phyloP scores from a whole-genome alignment of 1,140 invertebrate species.

The Pogonomyrmex barbatus region DNA sequence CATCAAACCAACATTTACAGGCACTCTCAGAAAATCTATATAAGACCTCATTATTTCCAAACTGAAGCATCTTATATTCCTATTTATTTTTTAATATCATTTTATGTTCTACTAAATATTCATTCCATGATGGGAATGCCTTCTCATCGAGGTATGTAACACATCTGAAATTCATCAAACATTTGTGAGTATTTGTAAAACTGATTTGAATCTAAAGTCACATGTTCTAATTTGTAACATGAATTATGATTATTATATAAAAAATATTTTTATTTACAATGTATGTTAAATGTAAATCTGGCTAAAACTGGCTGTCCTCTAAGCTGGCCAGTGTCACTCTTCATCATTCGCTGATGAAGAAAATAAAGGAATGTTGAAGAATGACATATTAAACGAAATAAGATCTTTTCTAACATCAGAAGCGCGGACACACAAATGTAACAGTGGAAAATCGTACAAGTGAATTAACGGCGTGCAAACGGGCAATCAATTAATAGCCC shows the following conservation, averaged over 20 bases:
- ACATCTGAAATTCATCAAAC: neutral
- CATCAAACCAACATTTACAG: neutral
- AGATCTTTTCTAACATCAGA: neutral
- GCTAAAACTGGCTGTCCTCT: neutral
- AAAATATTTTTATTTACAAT: neutral
- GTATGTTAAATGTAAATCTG: neutral
- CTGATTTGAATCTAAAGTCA: neutral
- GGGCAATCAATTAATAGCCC: slow-evolving; percentile 38
- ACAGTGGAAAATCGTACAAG: neutral
- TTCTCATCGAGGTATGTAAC: neutral
- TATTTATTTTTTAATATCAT: neutral
- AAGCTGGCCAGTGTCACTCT: neutral
- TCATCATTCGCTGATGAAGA: neutral
- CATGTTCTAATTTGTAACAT: neutral
- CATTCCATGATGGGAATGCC: neutral
- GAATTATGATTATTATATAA: neutral
- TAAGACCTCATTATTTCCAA: neutral
- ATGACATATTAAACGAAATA: neutral
- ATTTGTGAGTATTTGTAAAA: neutral
- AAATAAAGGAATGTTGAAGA: neutral
- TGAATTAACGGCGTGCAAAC: slow-evolving; percentile 22
- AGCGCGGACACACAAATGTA: neutral
- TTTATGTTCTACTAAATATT: neutral
- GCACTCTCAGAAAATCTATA: neutral
- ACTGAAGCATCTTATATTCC: neutral